Conservation (phyloP, 2,888 invertebrate species). For the Melanotus villosus region DNA sequence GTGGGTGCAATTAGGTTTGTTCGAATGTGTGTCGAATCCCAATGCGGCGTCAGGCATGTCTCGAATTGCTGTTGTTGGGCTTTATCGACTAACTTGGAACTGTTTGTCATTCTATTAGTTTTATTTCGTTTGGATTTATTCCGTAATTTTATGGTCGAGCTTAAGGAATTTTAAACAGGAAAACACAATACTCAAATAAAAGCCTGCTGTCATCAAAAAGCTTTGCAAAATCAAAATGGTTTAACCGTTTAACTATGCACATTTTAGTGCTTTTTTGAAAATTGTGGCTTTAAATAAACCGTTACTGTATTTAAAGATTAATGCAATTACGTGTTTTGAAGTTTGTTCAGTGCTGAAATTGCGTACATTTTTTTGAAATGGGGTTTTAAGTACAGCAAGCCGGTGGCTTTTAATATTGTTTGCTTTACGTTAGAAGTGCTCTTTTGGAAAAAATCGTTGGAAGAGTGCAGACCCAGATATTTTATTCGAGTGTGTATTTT, state of each 20-base stretch:
- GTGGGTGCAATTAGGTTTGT: slow-evolving; percentile 27
- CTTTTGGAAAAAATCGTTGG: too few relatives aligned
- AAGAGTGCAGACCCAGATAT: too few relatives aligned
- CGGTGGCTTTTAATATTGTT: too few relatives aligned
- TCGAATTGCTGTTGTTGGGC: slow-evolving; percentile 26
- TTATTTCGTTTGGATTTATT: slow-evolving; percentile 28
- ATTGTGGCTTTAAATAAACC: too few relatives aligned
- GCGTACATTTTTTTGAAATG: too few relatives aligned
- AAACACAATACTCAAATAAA: slow-evolving; percentile 9
- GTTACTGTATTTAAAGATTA: too few relatives aligned
- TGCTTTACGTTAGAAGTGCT: too few relatives aligned
- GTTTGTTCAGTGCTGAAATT: too few relatives aligned
- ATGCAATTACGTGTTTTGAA: too few relatives aligned
- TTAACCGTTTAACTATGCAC: neutral
- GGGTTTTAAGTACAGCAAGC: too few relatives aligned
- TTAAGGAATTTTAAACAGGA: slow-evolving; percentile 26
- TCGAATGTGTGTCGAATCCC: slow-evolving; percentile 13
- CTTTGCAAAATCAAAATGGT: slow-evolving; percentile 4
- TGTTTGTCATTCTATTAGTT: slow-evolving; percentile 27
- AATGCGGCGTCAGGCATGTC: slow-evolving; percentile 22
- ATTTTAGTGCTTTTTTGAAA: too few relatives aligned
- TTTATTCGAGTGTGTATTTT: too few relatives aligned
- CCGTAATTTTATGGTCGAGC: slow-evolving; percentile 26
- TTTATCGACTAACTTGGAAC: slow-evolving; percentile 29
- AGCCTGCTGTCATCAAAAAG: neutral